These are phyloP conservation scores for Puffinus mauretanicus DNA, from an alignment of 2,113 vertebrate species.

Conservation along the genomic window DNA sequence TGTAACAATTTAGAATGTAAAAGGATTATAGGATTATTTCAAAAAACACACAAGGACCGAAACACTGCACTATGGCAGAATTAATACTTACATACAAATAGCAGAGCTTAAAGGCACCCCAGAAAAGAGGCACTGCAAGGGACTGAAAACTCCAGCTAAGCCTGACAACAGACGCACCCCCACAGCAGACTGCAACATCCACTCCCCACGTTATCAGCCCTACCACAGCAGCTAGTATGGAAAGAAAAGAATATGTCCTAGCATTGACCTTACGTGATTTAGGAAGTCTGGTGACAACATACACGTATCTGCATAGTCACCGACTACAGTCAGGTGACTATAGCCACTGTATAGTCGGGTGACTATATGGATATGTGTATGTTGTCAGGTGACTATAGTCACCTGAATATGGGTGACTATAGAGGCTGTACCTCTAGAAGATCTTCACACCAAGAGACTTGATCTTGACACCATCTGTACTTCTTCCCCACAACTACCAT, in stretches of 20 bases:
- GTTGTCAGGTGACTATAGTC: fast-evolving
- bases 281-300: background rate
- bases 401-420: background rate
- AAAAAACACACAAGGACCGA: background rate
- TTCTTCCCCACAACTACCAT: background rate
- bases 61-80: background rate
- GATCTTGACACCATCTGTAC: background rate
- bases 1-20: background rate
- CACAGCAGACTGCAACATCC: background rate
- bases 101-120: background rate
- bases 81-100: background rate
- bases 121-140: background rate
- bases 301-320: background rate
- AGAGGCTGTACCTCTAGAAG: background rate
- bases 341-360: background rate
- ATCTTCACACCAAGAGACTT: background rate
- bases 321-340: background rate
- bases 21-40: slow-evolving; percentile 1
- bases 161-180: background rate
- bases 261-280: background rate
- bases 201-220: fast-evolving
- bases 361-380: fast-evolving
- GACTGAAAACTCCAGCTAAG: background rate
- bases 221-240: background rate
- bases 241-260: fast-evolving